Evolutionary conservation across 2,797 vertebrate genomes (phyloP), one percentile per base, ranked within the genome.

Genomic region (Threskiornis aethiopicus): DNA sequence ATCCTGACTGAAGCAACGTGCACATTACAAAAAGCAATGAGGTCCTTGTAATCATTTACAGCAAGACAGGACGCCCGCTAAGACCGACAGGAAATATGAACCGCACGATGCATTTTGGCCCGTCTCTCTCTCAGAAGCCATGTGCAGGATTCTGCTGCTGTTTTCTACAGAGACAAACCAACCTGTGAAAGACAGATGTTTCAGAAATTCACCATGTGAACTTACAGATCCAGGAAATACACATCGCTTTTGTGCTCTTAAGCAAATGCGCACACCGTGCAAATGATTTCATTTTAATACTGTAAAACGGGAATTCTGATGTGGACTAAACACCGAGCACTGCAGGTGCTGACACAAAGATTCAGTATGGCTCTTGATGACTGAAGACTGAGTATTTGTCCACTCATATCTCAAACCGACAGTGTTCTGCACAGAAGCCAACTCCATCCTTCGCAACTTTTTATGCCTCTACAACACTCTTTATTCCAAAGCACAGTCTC

Each of bases 401-500:
- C n/a, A 1, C 14, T n/a, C 20, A 0, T 10, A 41, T 35, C 87
- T 58, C 81, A 35, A 67, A 79, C 37, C 10, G 2, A 58, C 64
- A 46, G 31, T 10, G 39, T 46, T 79, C 31, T 69, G 59, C 76
- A 89, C 66, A 89, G 57, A 71, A 71, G 21, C 49, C 84, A 93
- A 33, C 42, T 78, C 71, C 75, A 87, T 54, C 75, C 67, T 78
- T 47, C 26, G 65, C 75, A 83, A 29, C 5, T 22, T 55, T 58
- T 81, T 15, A 16, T 13, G 29, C 9, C 24, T 82, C 83, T 86
- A 33, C 54, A 66, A 14, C 46, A 25, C 25, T 57, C 51, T 96
- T 91, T 66, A 81, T 88, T 93, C 84, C 89, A 95, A 52, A 93
- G 76, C 76, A 91, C 57, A 92, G 75, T 61, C 84, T 84, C 71